phyloP scores from a whole-genome alignment of 2,888 invertebrate genomes.

The Lordiphosa fenestrarum region DNA sequence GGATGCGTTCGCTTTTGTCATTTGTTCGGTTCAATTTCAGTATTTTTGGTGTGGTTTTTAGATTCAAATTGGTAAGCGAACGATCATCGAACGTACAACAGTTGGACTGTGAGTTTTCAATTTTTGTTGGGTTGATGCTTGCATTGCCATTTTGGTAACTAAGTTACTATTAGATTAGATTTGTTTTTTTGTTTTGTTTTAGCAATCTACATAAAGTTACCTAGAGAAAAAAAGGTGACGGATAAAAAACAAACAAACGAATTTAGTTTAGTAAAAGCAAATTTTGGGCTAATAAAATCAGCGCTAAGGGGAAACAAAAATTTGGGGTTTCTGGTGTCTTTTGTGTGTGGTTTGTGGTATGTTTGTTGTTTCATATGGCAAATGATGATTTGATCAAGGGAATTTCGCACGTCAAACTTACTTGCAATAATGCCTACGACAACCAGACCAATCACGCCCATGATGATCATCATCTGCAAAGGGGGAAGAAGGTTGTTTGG shows the following conservation, averaged over 20 bases:
- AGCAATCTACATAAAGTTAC: conserved; percentile 81
- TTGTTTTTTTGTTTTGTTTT: conserved; percentile 43
- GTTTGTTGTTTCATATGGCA: conserved; percentile 1
- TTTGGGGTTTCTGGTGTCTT: conserved; percentile 17
- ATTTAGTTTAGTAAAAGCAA: conserved; percentile 49
- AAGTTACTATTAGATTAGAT: conserved; percentile 48
- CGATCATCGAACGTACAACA: conserved; percentile 56
- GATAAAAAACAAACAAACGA: conserved; percentile 41
- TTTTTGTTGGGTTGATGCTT: conserved; percentile 22
- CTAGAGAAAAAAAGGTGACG: conserved; percentile 75
- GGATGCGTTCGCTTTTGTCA: conserved; percentile 35
- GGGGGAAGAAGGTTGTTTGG: not conserved
- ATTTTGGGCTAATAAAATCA: conserved; percentile 26
- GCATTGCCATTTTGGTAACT: conserved; percentile 58
- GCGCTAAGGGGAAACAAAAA: conserved; percentile 30
- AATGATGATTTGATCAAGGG: conserved; percentile 4
- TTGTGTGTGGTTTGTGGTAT: conserved; percentile 12
- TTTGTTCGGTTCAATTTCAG: conserved; percentile 13
- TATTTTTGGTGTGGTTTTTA: conserved; percentile 38
- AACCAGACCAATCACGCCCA: conserved; percentile 91
- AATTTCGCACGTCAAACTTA: conserved; percentile 82
- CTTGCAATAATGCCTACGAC: conserved; percentile 93
- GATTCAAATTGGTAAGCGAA: conserved; percentile 52
- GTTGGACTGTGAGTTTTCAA: conserved; percentile 54
- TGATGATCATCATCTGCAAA: conserved; percentile 92